Base-by-base conservation (phyloP, 2,888 invertebrate species). In the Andrena marginata region DNA sequence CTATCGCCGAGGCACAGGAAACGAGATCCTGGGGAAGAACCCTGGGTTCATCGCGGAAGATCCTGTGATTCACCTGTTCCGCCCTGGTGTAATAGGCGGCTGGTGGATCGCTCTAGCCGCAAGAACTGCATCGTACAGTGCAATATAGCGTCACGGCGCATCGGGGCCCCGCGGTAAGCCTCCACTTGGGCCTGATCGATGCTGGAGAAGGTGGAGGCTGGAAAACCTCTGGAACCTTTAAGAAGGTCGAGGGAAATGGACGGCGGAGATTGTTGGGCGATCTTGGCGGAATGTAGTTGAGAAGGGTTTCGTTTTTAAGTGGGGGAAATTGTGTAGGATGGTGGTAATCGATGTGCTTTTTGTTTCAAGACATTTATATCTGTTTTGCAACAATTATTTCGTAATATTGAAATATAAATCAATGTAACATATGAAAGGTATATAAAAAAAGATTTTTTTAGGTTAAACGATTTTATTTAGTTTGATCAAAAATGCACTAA, bases 11-110 rank as follows among this genome's bases (percentile, higher is more conserved):
- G 33, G 31, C 60, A 16, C n/a, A 60, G 31, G n/a, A 76, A 42
- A 42, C 42, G 42, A 42, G 42, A 13, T 42, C 42, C 42, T 42
- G 42, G 42, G 42, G 42, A 42, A 42, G 16, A 42, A 42, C 42
- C 69, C 59, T 26, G 75, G 68, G 68, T 62, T 68, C 82, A 68
- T 78, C 78, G 48, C 67, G 60, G 59, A 69, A 59, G 78, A 82
- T 79, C 72, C 56, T 48, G 75, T 48, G 75, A 48, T 49, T 71
- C 84, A 79, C 82, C 84, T 82, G 78, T 82, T 82, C 68, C 42
- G 49, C 54, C 26, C 29, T 33, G 33, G 51, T 69, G 33, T 82
- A 72, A 78, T 78, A 64, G 77, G 42, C 16, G 54, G 77, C 68
- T 10, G 7, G 23, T 23, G 51, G 23, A 60, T 51, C 62, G 26